Percentiles rank a stretch among this genome's conserved stretches.
These are phyloP conservation scores for Nyctibius bracteatus DNA, from an alignment of 2,113 vertebrate genomes.

Conservation along the genomic window DNA sequence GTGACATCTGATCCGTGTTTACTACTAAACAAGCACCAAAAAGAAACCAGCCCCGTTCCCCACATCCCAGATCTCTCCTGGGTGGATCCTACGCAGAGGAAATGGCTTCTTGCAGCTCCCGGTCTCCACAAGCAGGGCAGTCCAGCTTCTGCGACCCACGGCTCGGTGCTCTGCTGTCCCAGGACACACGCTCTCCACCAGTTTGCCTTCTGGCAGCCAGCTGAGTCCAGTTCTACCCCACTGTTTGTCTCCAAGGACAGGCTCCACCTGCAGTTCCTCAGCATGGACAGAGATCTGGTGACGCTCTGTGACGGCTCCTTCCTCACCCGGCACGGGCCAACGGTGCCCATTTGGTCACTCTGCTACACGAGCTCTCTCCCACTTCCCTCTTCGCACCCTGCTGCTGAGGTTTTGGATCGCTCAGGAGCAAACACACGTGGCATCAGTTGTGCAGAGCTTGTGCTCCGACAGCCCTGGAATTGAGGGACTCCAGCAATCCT, in stretches of 20 bases:
- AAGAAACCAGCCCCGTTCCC: background rate
- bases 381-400: background rate
- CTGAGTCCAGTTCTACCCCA: background rate
- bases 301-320: background rate
- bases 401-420: fast-evolving
- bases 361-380: background rate
- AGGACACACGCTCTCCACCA: background rate
- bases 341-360: background rate
- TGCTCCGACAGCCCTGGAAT: background rate
- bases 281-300: background rate
- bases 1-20: background rate
- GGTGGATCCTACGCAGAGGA: background rate
- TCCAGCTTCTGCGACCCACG: fast-evolving
- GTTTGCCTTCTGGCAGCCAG: background rate
- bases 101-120: background rate
- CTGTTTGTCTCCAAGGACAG: background rate
- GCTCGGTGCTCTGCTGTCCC: background rate
- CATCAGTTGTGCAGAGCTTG: fast-evolving
- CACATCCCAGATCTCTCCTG: background rate
- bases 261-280: background rate
- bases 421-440: background rate
- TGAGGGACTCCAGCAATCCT: background rate
- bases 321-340: background rate
- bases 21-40: background rate
- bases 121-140: background rate